Conservation (phyloP, 2,888 invertebrate species). For the Drosophila hamatofila region DNA sequence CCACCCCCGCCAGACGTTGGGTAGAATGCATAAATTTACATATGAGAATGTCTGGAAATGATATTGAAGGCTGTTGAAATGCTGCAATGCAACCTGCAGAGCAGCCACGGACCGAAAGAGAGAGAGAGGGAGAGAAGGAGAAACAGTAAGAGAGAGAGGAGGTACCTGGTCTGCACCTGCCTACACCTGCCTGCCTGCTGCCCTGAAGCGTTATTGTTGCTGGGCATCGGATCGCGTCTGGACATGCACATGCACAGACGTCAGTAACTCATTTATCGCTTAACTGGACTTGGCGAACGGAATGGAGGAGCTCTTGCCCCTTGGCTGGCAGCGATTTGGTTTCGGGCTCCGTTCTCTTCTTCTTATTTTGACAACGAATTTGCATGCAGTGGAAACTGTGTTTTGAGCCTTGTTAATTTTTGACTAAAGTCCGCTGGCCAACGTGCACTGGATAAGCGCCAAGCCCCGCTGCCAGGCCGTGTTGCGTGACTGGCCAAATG, state of each 20-base stretch:
- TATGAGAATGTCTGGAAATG: slow-evolving; percentile 78
- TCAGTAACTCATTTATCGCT: slow-evolving; percentile 82
- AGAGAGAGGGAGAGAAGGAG: slow-evolving; percentile 12
- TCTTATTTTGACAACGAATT: slow-evolving; percentile 82
- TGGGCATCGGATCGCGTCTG: slow-evolving; percentile 40
- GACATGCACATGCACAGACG: slow-evolving; percentile 72
- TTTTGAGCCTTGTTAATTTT: slow-evolving; percentile 83
- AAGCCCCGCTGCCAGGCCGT: slow-evolving; percentile 33
- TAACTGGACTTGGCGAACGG: slow-evolving; percentile 61
- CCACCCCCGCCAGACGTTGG: slow-evolving; percentile 20
- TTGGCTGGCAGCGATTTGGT: slow-evolving; percentile 27
- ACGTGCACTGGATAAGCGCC: slow-evolving; percentile 65
- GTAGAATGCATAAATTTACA: slow-evolving; percentile 78
- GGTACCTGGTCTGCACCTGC: slow-evolving; percentile 3
- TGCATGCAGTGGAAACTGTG: slow-evolving; percentile 83
- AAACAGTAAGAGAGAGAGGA: slow-evolving; percentile 2
- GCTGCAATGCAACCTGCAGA: slow-evolving; percentile 66
- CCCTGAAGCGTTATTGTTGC: slow-evolving; percentile 45
- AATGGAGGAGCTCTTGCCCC: slow-evolving; percentile 13
- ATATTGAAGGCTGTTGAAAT: slow-evolving; percentile 82
- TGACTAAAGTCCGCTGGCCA: slow-evolving; percentile 70
- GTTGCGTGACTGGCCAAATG: slow-evolving; percentile 74
- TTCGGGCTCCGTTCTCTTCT: slow-evolving; percentile 37
- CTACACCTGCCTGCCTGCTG: slow-evolving; percentile 63
- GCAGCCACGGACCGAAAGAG: neutral